These are phyloP conservation scores for Pocota personata DNA, from an alignment of 2,888 invertebrate species.

Conservation along the genomic window DNA sequence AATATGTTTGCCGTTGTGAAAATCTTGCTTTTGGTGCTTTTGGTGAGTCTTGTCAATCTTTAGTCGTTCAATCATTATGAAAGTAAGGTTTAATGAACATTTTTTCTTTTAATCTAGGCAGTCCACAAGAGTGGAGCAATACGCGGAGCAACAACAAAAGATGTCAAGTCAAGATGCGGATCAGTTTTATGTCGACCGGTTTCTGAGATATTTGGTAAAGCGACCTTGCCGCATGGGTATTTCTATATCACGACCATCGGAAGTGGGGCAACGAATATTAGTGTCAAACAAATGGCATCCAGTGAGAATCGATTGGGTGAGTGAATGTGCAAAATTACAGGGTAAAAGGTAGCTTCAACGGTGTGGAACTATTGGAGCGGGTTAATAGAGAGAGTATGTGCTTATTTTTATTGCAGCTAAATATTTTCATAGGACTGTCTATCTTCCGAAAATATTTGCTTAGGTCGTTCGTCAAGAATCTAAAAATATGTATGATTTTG, in stretches of 20 bases:
- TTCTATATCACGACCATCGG: conserved; percentile 92
- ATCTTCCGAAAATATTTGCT: too few species aligned
- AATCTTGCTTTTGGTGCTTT: conserved; percentile 54
- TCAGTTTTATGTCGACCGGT: conserved; percentile 87
- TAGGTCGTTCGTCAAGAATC: too few species aligned
- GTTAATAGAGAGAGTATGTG: too few species aligned
- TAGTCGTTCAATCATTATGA: neutral
- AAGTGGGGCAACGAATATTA: conserved; percentile 92
- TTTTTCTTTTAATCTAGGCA: conserved; percentile 75
- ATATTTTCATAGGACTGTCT: too few species aligned
- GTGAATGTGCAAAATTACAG: conserved; percentile 66
- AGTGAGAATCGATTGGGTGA: conserved; percentile 93
- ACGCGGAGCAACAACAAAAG: conserved; percentile 79
- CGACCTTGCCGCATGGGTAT: conserved; percentile 91
- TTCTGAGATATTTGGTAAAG: conserved; percentile 91
- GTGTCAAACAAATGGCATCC: conserved; percentile 90
- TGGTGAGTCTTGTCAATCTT: conserved; percentile 63
- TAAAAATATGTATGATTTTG: too few species aligned
- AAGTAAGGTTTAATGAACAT: neutral
- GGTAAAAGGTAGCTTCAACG: neutral
- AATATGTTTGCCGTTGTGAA: conserved; percentile 31
- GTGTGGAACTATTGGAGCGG: neutral
- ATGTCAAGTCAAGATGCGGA: conserved; percentile 82
- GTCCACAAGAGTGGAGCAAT: conserved; percentile 79
- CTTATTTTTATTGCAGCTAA: neutral